Evolutionary conservation across 2,888 invertebrate genomes (phyloP).

Genomic region (Spilosoma lubricipeda): DNA sequence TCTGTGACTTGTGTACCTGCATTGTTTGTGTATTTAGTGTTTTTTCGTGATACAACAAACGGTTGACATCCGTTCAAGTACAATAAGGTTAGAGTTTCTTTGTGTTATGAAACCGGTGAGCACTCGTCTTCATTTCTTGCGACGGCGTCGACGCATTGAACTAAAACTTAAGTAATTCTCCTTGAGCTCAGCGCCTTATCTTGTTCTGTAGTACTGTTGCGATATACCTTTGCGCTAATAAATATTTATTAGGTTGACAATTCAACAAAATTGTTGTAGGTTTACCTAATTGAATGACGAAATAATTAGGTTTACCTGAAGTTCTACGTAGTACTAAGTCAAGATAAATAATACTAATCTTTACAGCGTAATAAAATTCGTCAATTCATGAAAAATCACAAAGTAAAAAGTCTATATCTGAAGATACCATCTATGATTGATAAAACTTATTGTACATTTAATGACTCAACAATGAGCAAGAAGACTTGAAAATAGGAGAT

Average conservation of each 20-base stretch:
- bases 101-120: conserved; percentile 70
- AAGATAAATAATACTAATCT: conserved; percentile 1
- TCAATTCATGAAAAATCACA: not conserved
- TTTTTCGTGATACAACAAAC: conserved; percentile 55
- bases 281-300: not conserved
- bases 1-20: conserved; percentile 68
- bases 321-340: not conserved
- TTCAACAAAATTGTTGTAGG: conserved; percentile 12
- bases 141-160: conserved; percentile 59
- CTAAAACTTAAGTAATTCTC: conserved; percentile 67
- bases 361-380: not conserved
- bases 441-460: conserved; percentile 7
- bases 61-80: conserved; percentile 52
- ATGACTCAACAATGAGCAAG: conserved; percentile 20
- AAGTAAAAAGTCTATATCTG: not conserved
- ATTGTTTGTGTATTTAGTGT: conserved; percentile 68
- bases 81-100: conserved; percentile 71
- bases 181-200: conserved; percentile 71
- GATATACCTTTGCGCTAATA: conserved; percentile 33
- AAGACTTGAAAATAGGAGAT: not conserved
- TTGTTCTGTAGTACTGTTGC: conserved; percentile 43
- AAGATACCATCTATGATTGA: not conserved
- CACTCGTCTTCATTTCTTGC: conserved; percentile 63
- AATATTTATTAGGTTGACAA: conserved; percentile 28
- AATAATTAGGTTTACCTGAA: not conserved